phyloP scores from a whole-genome alignment of 1,140 invertebrate species.

The Eurosta solidaginis region DNA sequence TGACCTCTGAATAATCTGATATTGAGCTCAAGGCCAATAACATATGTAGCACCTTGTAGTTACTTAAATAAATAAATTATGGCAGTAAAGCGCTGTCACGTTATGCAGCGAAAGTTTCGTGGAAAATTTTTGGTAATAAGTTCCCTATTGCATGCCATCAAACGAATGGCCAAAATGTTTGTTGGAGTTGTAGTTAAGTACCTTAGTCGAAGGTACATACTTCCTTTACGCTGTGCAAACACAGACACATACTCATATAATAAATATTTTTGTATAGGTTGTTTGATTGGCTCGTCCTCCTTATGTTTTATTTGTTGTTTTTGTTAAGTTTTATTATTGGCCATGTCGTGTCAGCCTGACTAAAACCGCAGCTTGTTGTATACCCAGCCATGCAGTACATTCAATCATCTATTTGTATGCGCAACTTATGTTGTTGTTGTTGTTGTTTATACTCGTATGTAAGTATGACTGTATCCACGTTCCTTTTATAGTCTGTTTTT shows the following conservation, averaged over 20 bases:
- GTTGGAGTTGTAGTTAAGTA: slow-evolving; percentile 2
- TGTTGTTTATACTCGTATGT: not conserved
- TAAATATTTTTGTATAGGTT: not conserved
- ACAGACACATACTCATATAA: not conserved
- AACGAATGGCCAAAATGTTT: not conserved
- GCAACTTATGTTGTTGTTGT: not conserved
- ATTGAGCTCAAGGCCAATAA: too few relatives aligned
- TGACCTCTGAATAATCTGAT: too few relatives aligned
- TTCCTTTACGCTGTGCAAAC: not conserved
- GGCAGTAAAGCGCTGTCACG: not conserved
- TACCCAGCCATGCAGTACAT: slow-evolving; percentile 11
- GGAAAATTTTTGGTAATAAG: slow-evolving; percentile 23
- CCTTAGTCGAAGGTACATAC: slow-evolving; percentile 8
- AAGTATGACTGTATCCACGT: not conserved
- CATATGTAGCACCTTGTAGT: too few relatives aligned
- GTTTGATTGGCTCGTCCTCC: not conserved
- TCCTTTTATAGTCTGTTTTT: not conserved
- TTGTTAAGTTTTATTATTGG: not conserved
- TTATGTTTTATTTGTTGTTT: not conserved
- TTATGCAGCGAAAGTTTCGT: too few relatives aligned
- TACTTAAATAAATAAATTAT: not conserved
- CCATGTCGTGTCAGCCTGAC: not conserved
- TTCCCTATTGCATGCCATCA: not conserved
- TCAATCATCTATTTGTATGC: not conserved
- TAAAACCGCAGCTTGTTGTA: slow-evolving; percentile 1